Evolutionary conservation across 2,113 vertebrate species (phyloP).

Genomic region (Piaya cayana): DNA sequence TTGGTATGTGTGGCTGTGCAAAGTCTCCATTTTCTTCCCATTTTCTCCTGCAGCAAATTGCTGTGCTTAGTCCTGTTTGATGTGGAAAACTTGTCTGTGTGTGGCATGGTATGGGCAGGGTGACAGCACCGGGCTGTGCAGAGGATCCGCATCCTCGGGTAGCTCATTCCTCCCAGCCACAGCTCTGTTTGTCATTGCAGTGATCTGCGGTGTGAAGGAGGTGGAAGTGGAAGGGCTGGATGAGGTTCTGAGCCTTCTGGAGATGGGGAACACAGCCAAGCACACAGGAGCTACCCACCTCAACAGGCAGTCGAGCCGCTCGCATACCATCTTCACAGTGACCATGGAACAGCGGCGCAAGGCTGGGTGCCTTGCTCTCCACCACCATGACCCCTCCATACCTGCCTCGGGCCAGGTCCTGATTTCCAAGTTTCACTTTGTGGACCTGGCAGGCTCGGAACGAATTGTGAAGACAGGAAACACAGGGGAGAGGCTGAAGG

Average conservation of each 20-base stretch:
- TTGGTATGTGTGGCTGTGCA: conserved; percentile 77
- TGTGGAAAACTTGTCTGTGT: not conserved
- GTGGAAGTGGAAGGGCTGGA: conserved; percentile 94
- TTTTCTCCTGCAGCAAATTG: not conserved
- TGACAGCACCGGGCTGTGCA: not conserved
- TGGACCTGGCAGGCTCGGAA: conserved; percentile 94
- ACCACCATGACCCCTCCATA: not conserved
- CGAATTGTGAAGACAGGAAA: conserved; percentile 91
- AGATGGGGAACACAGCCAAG: conserved; percentile 92
- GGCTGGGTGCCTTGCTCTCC: conserved; percentile 72
- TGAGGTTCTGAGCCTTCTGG: conserved; percentile 93
- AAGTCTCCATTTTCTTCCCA: not conserved
- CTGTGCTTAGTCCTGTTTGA: not conserved
- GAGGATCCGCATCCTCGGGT: rapidly evolving
- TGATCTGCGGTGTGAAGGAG: conserved; percentile 92
- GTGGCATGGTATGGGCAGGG: rapidly evolving
- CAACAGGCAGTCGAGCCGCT: conserved; percentile 93
- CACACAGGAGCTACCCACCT: conserved; percentile 93
- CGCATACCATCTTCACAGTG: conserved; percentile 92
- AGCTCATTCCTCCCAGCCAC: not conserved
- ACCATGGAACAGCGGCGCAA: conserved; percentile 92
- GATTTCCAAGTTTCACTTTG: conserved; percentile 95
- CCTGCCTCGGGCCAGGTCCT: conserved; percentile 80
- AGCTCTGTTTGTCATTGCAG: conserved; percentile 64
- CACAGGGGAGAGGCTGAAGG: conserved; percentile 91